Evolutionary conservation across 2,797 vertebrate genomes (phyloP).

Genomic region (Pseudomugil tenellus): DNA sequence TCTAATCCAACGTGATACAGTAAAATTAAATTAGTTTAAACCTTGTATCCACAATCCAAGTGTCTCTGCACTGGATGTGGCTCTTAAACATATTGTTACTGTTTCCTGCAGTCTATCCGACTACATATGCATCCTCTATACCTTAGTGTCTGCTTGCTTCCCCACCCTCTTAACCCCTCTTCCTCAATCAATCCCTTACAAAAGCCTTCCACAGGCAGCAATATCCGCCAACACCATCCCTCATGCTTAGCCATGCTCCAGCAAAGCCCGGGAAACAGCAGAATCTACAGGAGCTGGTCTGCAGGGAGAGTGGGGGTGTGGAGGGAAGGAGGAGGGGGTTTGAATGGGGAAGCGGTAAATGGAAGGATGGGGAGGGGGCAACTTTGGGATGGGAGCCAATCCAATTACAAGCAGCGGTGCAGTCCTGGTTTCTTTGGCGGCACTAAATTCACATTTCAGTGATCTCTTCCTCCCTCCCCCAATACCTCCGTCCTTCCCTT

Average conservation of each 20-base stretch:
- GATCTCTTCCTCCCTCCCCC: conserved; percentile 63
- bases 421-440: conserved; percentile 77
- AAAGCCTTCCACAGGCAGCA: conserved; percentile 49
- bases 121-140: conserved; percentile 48
- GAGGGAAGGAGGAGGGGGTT: conserved; percentile 45
- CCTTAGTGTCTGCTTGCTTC: conserved; percentile 39
- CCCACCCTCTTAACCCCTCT: conserved; percentile 63
- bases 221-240: conserved; percentile 53
- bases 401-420: conserved; percentile 87
- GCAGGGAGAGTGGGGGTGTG: conserved; percentile 39
- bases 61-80: conserved; percentile 1
- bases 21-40: conserved; percentile 18
- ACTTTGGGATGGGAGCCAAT: conserved; percentile 87
- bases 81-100: conserved; percentile 24
- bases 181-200: conserved; percentile 64
- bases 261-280: conserved; percentile 76
- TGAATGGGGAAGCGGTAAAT: conserved; percentile 65
- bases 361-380: conserved; percentile 41
- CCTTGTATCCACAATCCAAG: not conserved
- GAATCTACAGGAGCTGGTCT: conserved; percentile 70
- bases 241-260: conserved; percentile 68
- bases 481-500: conserved; percentile 39
- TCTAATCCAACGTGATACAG: conserved; percentile 1
- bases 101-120: conserved; percentile 35
- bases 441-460: conserved; percentile 84